Base-by-base conservation (phyloP, 2,113 vertebrate genomes). In the Lutjanus erythropterus region DNA sequence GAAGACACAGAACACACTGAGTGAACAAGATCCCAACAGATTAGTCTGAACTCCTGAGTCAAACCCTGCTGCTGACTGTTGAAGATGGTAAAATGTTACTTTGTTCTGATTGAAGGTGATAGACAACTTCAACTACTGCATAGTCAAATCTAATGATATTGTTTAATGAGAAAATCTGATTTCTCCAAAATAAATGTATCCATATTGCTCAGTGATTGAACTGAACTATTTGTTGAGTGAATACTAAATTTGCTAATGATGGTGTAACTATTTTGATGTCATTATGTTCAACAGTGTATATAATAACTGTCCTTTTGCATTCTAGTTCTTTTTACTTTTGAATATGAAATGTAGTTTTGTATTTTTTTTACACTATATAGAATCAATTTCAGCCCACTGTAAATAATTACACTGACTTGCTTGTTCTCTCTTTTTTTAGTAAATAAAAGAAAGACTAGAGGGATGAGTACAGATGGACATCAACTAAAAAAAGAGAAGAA, bases 401-500 rank as follows among this genome's bases (percentile, higher is more conserved):
- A 39, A 4, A 41, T 23, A 6, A n/a, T 80, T 74, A 53, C 50
- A 87, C 83, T 91, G 82, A 88, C 88, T 70, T 85, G 55, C 84
- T 82, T 90, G 50, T 92, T 92, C 39, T 91, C 62, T 93, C 60
- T 91, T 67, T 91, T n/a, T 94, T 47, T 89, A 95, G 94, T 95
- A 95, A 95, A 93, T 90, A 89, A 91, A 87, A 89, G 72, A 88
- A 55, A 86, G 76, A 89, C 87, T 85, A 86, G 75, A 71, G 69
- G 85, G 84, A 86, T 84, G 86, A 89, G 84, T 86, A 78, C 87
- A 89, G 86, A 88, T 83, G 94, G 93, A 93, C 85, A 85, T 90
- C 94, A 75, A 67, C 88, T 74, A 77, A 88, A 89, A 88, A 91
- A 86, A 84, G 71, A 86, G 78, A 89, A 89, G 72, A 91, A 81